phyloP scores from a whole-genome alignment of 2,113 vertebrate genomes.

The Etia nguti region DNA sequence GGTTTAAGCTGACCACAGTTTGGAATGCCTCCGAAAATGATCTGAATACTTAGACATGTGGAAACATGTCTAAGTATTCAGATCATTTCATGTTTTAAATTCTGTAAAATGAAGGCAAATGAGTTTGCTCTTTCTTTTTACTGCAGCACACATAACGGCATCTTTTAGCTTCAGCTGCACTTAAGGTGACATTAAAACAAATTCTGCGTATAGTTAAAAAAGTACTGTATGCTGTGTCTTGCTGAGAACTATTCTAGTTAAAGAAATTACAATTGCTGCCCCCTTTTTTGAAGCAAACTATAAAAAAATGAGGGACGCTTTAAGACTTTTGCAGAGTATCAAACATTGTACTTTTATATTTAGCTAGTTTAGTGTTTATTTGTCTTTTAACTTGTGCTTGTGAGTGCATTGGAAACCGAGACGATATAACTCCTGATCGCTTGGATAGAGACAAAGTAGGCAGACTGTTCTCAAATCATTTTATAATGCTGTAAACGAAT shows the following conservation, averaged over 20 bases:
- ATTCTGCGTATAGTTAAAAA: not conserved
- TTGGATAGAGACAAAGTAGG: not conserved
- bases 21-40: not conserved
- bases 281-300: not conserved
- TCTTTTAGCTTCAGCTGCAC: not conserved
- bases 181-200: not conserved
- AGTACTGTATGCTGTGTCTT: not conserved
- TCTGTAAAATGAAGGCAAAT: no score
- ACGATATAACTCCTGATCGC: not conserved
- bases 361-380: not conserved
- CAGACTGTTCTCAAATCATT: slow-evolving; percentile 44
- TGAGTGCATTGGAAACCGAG: not conserved
- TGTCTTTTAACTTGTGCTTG: not conserved
- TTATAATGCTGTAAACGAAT: slow-evolving; percentile 46
- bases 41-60: not conserved
- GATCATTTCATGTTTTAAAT: no score
- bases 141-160: not conserved
- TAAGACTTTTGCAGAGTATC: not conserved
- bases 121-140: not conserved
- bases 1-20: not conserved
- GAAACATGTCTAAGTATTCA: not conserved
- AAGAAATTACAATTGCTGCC: not conserved
- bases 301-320: not conserved
- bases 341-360: not conserved
- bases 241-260: accelerated